These are phyloP conservation scores for Masnerella sp. DNA, from an alignment of 2,888 invertebrate species.

Conservation along the genomic window DNA sequence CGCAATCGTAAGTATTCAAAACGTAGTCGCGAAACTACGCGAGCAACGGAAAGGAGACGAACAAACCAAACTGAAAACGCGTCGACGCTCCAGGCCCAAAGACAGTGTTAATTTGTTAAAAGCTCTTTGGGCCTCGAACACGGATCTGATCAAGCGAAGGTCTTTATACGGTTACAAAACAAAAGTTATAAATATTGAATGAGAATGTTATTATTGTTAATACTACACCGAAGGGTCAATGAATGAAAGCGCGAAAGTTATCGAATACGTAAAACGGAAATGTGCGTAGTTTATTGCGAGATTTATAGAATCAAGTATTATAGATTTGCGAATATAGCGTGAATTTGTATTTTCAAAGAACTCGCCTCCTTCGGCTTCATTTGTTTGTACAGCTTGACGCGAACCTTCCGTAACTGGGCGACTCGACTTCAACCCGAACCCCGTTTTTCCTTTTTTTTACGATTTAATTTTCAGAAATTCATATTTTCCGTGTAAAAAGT, in stretches of 20 bases:
- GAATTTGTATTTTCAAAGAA: slow-evolving; percentile 44
- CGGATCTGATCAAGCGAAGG: slow-evolving; percentile 51
- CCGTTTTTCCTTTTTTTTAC: background rate
- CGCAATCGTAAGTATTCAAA: slow-evolving; percentile 49
- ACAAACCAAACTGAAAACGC: slow-evolving; percentile 26
- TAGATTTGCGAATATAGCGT: slow-evolving; percentile 41
- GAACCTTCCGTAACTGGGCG: slow-evolving; percentile 28
- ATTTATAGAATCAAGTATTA: slow-evolving; percentile 38
- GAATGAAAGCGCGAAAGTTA: slow-evolving; percentile 39
- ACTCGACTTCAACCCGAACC: slow-evolving; percentile 1
- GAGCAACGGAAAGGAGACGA: slow-evolving; percentile 21
- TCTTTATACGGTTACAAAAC: slow-evolving; percentile 66
- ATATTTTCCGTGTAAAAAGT: no score
- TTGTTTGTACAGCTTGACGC: slow-evolving; percentile 8
- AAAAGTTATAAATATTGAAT: slow-evolving; percentile 72
- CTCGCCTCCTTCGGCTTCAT: slow-evolving; percentile 31
- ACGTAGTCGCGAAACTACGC: slow-evolving; percentile 26
- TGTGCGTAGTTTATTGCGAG: slow-evolving; percentile 49
- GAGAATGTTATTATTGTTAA: slow-evolving; percentile 72
- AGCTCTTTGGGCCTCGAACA: slow-evolving; percentile 72
- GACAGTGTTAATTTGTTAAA: slow-evolving; percentile 77
- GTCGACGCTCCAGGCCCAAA: slow-evolving; percentile 65
- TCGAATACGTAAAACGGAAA: slow-evolving; percentile 25
- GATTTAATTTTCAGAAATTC: no score
- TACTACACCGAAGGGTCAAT: slow-evolving; percentile 64